Percentiles rank a stretch among this genome's conserved stretches.
Conservation (phyloP, 2,113 vertebrate genomes). For the Cyanoramphus novaezelandiae region DNA sequence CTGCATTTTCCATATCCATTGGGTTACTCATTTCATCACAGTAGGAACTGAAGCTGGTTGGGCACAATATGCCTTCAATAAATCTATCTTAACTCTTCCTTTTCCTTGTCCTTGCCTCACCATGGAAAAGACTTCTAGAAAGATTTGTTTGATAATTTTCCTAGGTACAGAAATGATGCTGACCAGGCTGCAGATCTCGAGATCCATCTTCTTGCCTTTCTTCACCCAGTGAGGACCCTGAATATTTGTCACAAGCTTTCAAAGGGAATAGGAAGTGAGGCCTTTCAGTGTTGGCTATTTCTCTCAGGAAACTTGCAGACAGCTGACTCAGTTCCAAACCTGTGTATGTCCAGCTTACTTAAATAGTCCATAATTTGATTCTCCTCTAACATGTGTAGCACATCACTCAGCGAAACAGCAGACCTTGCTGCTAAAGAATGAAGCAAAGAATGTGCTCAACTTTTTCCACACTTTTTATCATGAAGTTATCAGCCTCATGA, state of each 20-base stretch:
- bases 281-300: background rate
- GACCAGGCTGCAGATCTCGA: background rate
- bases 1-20: background rate
- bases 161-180: background rate
- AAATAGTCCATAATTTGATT: background rate
- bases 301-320: background rate
- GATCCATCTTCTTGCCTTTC: background rate
- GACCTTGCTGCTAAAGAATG: background rate
- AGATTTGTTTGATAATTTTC: background rate
- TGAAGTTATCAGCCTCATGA: background rate
- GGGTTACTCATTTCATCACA: background rate
- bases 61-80: background rate
- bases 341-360: background rate
- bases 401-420: background rate
- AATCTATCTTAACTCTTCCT: background rate
- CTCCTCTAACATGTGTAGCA: background rate
- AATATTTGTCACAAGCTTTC: background rate
- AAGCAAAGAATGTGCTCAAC: background rate
- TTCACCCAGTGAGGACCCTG: background rate
- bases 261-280: background rate
- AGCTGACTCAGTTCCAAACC: background rate
- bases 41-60: background rate
- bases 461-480: background rate
- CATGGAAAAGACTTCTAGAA: background rate
- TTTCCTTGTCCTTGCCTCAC: background rate